Evolutionary conservation across 1,140 invertebrate genomes (phyloP).

Genomic region (Drosophila sechellia): DNA sequence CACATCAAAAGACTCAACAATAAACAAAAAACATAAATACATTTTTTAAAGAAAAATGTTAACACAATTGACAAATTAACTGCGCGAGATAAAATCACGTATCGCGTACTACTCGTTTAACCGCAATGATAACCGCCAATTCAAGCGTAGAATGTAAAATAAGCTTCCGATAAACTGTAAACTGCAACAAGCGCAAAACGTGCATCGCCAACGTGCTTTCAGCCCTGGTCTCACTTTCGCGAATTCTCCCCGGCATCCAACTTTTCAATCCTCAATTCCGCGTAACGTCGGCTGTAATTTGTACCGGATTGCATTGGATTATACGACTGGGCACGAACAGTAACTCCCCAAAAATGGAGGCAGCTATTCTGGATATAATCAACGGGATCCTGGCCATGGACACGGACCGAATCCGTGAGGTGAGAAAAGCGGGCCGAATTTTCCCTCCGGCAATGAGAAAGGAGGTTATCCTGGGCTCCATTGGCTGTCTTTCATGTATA

Average conservation of each 20-base stretch:
- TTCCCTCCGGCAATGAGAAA: slow-evolving; percentile 2
- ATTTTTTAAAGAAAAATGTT: no score
- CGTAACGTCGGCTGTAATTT: background rate
- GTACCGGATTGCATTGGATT: background rate
- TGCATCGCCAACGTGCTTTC: background rate
- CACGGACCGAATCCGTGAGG: slow-evolving; percentile 86
- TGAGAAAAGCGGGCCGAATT: slow-evolving; percentile 56
- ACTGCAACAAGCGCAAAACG: slow-evolving; percentile 12
- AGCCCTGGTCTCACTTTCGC: slow-evolving; percentile 17
- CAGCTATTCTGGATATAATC: slow-evolving; percentile 66
- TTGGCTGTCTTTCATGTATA: slow-evolving; percentile 5
- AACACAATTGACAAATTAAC: no score
- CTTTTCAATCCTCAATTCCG: background rate
- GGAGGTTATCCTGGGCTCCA: slow-evolving; percentile 27
- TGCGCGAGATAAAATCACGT: no score
- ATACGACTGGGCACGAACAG: background rate
- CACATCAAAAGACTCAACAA: background rate
- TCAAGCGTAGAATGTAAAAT: no score
- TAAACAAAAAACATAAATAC: background rate
- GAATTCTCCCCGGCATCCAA: slow-evolving; percentile 18
- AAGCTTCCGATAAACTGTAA: no score
- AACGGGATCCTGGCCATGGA: slow-evolving; percentile 70
- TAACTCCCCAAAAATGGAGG: slow-evolving; percentile 36
- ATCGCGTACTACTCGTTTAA: no score
- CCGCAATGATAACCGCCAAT: no score